Percentiles rank a stretch among this genome's conserved stretches.
phyloP scores from a whole-genome alignment of 2,113 vertebrate genomes.

The Saccopteryx leptura region DNA sequence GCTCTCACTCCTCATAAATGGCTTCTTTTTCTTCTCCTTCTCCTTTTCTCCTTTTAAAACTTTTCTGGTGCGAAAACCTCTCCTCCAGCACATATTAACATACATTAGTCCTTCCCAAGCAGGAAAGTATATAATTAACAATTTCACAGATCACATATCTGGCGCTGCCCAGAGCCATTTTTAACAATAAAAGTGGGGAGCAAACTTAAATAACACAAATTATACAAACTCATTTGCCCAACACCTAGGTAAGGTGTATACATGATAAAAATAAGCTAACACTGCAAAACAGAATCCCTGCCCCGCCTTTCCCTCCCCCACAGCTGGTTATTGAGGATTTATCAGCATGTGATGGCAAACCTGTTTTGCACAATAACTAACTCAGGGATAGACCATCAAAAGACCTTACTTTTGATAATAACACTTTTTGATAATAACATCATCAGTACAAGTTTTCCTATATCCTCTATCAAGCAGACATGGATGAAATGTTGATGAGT shows the following conservation, averaged over 20 bases:
- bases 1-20: too few species aligned
- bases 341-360: background rate
- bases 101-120: too few species aligned
- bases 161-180: too few species aligned
- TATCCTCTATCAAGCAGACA: background rate
- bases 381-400: background rate
- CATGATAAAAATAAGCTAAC: background rate
- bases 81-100: too few species aligned
- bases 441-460: background rate
- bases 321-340: background rate
- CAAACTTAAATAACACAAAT: too few species aligned
- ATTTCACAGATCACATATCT: too few species aligned
- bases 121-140: too few species aligned
- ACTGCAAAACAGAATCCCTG: background rate
- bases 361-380: background rate
- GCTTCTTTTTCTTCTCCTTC: too few species aligned
- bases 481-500: background rate
- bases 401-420: background rate
- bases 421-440: background rate
- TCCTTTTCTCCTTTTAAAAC: too few species aligned
- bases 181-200: too few species aligned
- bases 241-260: background rate
- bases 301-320: background rate
- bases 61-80: too few species aligned
- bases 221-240: too few species aligned